Evolutionary conservation across 2,113 vertebrate genomes (phyloP), one percentile per base, ranked within the genome.

Genomic region (Pandion haliaetus): DNA sequence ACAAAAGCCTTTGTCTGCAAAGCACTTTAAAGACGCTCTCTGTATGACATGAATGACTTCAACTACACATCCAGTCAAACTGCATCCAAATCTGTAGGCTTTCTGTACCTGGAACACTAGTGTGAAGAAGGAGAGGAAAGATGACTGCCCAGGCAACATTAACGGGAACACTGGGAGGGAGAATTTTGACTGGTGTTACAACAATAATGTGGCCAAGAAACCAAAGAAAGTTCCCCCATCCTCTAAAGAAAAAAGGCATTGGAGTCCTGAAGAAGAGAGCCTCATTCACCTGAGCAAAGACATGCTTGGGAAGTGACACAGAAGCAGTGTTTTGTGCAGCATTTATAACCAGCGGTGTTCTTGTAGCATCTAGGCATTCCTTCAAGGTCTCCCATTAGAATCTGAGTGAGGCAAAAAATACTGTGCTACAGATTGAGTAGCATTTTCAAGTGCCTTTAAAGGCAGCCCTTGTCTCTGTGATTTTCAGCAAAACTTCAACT

Each of bases 401-500:
- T 57, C 15, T 20, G 17, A 66, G 26, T 44, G 31, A 79, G 3
- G 26, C 4, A 58, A 87, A 77, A 91, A 89, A 40, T 10, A 25
- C 69, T 7, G 12, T 2, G 2, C 38, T 73, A 79, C 47, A 82
- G 28, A 67, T 9, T 8, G 32, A n/a, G 17, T 1, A 3, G 26
- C 47, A 67, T 80, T 95, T 45, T 67, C 21, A 93, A 78, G 94
- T 49, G 36, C 38, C 73, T n/a, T 82, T 84, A 88, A 80, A 84
- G 40, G 62, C 20, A 90, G 55, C 11, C 49, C 40, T 86, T 66
- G 49, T 55, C 74, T 24, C 66, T 58, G 16, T 79, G 92, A 95
- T 89, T 97, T 93, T 90, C 91, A 94, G 70, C 77, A 63, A 55
- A 86, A 82, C 28, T 57, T 38, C 42, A n/a, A 26, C 42, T 67